Percentiles rank a stretch among this genome's conserved stretches.
These are phyloP conservation scores for Notodromas monacha DNA, from an alignment of 2,888 invertebrate species.

Conservation along the genomic window DNA sequence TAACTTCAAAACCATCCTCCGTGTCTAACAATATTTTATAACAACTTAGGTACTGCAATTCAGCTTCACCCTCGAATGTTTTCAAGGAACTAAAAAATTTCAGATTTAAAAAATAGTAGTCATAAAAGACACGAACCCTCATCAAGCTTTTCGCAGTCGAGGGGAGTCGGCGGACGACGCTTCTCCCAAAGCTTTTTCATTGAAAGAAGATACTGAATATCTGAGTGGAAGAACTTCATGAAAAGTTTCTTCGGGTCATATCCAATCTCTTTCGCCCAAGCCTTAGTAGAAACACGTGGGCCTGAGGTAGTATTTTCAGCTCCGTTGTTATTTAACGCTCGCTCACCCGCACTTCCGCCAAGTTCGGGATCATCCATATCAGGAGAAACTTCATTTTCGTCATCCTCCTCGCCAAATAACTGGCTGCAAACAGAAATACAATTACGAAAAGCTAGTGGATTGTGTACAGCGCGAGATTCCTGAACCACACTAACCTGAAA, in stretches of 20 bases:
- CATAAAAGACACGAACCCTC: constrained; percentile 13
- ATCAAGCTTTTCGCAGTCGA: constrained; percentile 29
- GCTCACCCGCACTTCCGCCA: constrained; percentile 20
- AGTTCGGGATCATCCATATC: constrained; percentile 85
- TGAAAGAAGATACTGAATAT: constrained; percentile 64
- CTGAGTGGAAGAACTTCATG: constrained; percentile 67
- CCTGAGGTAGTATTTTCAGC: constrained; percentile 16
- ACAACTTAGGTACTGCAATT: too few species aligned
- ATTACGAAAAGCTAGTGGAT: neutral
- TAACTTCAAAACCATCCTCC: too few species aligned
- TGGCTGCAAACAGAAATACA: constrained; percentile 27
- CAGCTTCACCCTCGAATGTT: too few species aligned
- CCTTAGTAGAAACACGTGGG: constrained; percentile 33
- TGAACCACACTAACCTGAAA: constrained; percentile 64
- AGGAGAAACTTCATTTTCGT: constrained; percentile 89
- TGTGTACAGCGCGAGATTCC: too few species aligned
- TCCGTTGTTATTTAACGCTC: constrained; percentile 16
- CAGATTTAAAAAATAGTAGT: too few species aligned
- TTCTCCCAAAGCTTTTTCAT: constrained; percentile 90
- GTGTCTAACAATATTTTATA: too few species aligned
- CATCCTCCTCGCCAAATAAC: constrained; percentile 80
- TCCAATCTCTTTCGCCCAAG: constrained; percentile 50
- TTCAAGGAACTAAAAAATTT: too few species aligned
- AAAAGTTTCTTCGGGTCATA: constrained; percentile 61
- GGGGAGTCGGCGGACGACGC: constrained; percentile 45